Conservation (phyloP, 2,888 invertebrate species). For the Rhingia campestris region DNA sequence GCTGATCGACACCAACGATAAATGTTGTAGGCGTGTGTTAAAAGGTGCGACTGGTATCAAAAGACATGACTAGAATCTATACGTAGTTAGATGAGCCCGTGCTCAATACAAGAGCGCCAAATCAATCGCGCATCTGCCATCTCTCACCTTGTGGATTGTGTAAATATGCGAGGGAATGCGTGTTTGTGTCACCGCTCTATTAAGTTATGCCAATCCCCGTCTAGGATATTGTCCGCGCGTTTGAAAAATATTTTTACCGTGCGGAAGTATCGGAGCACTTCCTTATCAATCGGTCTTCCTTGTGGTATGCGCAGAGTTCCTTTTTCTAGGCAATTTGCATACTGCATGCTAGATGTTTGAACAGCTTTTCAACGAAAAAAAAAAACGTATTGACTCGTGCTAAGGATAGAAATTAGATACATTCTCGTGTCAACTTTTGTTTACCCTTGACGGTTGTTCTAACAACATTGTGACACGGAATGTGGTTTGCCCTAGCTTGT, state of each 20-base stretch:
- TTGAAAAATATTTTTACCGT: slow-evolving; percentile 32
- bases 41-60: slow-evolving; percentile 54
- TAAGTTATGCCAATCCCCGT: slow-evolving; percentile 54
- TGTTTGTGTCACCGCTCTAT: slow-evolving; percentile 27
- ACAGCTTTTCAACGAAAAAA: slow-evolving; percentile 51
- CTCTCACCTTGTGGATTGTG: slow-evolving; percentile 63
- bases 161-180: slow-evolving; percentile 64
- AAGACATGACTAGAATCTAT: slow-evolving; percentile 64
- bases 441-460: slow-evolving; percentile 13
- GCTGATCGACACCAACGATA: slow-evolving; percentile 58
- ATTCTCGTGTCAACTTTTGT: slow-evolving; percentile 44
- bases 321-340: slow-evolving; percentile 66
- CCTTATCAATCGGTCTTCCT: slow-evolving; percentile 54
- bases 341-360: slow-evolving; percentile 60
- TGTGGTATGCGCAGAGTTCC: slow-evolving; percentile 37
- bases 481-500: slow-evolving; percentile 3
- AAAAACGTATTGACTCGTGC: slow-evolving; percentile 63
- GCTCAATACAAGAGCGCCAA: slow-evolving; percentile 51
- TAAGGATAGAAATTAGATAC: slow-evolving; percentile 1
- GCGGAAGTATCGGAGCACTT: slow-evolving; percentile 51
- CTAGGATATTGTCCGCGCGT: slow-evolving; percentile 63
- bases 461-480: slow-evolving; percentile 4
- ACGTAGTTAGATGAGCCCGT: slow-evolving; percentile 57
- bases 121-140: slow-evolving; percentile 59
- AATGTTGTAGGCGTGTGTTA: slow-evolving; percentile 67